These are phyloP conservation scores for Pteronotus mesoamericanus DNA, from an alignment of 2,797 vertebrate species.

Conservation along the genomic window DNA sequence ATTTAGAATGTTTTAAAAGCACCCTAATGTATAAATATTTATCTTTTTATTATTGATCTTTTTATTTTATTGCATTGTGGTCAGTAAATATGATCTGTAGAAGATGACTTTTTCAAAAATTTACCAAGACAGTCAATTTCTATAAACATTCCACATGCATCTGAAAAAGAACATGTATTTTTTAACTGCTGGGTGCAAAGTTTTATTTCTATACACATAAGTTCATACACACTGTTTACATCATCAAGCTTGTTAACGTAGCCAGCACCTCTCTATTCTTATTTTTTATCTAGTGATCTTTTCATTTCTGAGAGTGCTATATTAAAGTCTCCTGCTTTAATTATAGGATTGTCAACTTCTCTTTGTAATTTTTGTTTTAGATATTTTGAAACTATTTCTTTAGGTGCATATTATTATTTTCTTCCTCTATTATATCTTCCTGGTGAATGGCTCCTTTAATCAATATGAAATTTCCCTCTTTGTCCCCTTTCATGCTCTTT, in stretches of 20 bases:
- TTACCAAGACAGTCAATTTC: background rate
- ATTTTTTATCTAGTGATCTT: slow-evolving; percentile 6
- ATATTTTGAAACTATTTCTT: slow-evolving; percentile 22
- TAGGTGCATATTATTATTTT: slow-evolving; percentile 5
- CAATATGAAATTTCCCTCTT: slow-evolving; percentile 30
- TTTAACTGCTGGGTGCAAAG: background rate
- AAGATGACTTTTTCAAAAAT: background rate
- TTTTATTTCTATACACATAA: background rate
- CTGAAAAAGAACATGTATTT: background rate
- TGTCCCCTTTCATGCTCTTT: slow-evolving; percentile 1
- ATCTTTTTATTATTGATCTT: slow-evolving; percentile 16
- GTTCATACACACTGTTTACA: background rate
- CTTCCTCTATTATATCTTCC: background rate
- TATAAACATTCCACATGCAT: background rate
- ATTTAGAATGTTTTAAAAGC: slow-evolving; percentile 29
- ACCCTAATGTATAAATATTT: background rate
- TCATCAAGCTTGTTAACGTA: background rate
- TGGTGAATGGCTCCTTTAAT: slow-evolving; percentile 34
- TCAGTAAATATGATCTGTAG: slow-evolving; percentile 2
- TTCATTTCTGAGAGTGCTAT: background rate
- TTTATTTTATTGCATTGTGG: background rate
- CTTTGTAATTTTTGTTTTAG: slow-evolving; percentile 28
- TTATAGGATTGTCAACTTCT: background rate
- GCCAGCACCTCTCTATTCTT: background rate
- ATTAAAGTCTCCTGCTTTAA: background rate